Conservation (phyloP, 2,888 invertebrate genomes). For the Melieria omissa region DNA sequence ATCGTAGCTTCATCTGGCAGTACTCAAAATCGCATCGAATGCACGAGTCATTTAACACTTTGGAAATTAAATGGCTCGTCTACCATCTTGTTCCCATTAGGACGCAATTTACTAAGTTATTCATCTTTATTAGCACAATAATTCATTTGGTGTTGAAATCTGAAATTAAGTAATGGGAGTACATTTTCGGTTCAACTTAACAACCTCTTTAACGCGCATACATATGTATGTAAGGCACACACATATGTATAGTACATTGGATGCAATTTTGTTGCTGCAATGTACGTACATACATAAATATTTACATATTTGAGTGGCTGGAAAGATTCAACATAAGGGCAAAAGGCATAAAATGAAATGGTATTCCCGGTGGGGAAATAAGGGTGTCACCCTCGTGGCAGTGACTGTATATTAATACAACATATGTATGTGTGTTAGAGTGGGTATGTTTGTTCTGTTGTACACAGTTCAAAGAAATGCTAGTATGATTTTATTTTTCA, state of each 20-base stretch:
- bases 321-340: no score
- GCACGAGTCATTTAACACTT: neutral
- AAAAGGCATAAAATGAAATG: no score
- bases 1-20: neutral
- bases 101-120: conserved; percentile 41
- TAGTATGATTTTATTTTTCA: no score
- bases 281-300: neutral
- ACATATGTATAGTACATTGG: neutral
- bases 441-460: no score
- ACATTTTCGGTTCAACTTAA: no score
- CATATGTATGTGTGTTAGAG: no score
- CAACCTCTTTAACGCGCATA: conserved; percentile 42
- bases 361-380: no score
- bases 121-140: conserved; percentile 43
- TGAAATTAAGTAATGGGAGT: conserved; percentile 31
- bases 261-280: neutral
- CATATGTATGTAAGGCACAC: neutral
- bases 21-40: neutral
- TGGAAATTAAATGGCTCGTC: conserved; percentile 16
- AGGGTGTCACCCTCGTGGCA: no score
- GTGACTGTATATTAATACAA: no score
- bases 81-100: conserved; percentile 40
- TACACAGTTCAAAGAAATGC: no score
- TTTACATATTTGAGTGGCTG: neutral
- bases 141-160: conserved; percentile 42